Evolutionary conservation across 2,888 invertebrate genomes (phyloP).

Genomic region (Isotomurus palustris): DNA sequence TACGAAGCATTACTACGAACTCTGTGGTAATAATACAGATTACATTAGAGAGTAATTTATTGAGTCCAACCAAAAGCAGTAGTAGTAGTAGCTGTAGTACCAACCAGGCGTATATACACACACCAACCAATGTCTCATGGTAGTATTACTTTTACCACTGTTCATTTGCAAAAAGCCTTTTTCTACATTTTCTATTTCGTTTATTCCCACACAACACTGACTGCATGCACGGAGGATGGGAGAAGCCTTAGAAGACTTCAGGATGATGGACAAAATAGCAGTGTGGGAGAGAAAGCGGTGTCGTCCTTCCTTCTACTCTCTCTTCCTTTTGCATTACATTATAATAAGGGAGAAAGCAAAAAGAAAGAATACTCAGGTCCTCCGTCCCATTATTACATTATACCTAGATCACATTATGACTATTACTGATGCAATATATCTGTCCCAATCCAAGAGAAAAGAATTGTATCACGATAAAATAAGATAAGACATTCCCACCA

Average conservation of each 20-base stretch:
- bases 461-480: too few relatives aligned
- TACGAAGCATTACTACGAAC: conserved; percentile 15
- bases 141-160: conserved; percentile 31
- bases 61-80: conserved; percentile 41
- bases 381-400: conserved; percentile 37
- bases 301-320: conserved; percentile 2
- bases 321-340: conserved; percentile 5
- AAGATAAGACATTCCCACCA: too few relatives aligned
- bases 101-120: neutral
- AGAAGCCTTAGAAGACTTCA: neutral
- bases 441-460: too few relatives aligned
- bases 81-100: conserved; percentile 13
- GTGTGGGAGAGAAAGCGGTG: too few relatives aligned
- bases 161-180: conserved; percentile 45
- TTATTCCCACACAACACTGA: neutral
- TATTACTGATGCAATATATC: conserved; percentile 25
- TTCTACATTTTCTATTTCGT: conserved; percentile 14
- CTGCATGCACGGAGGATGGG: neutral
- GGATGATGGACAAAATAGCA: neutral
- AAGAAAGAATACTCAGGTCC: conserved; percentile 22
- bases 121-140: too few relatives aligned
- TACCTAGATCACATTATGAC: conserved; percentile 38
- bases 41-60: conserved; percentile 47
- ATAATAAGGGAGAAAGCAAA: conserved; percentile 16
- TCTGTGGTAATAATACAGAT: conserved; percentile 46